These are phyloP conservation scores for Camelus dromedarius DNA, from an alignment of 2,113 vertebrate genomes.

Conservation along the genomic window DNA sequence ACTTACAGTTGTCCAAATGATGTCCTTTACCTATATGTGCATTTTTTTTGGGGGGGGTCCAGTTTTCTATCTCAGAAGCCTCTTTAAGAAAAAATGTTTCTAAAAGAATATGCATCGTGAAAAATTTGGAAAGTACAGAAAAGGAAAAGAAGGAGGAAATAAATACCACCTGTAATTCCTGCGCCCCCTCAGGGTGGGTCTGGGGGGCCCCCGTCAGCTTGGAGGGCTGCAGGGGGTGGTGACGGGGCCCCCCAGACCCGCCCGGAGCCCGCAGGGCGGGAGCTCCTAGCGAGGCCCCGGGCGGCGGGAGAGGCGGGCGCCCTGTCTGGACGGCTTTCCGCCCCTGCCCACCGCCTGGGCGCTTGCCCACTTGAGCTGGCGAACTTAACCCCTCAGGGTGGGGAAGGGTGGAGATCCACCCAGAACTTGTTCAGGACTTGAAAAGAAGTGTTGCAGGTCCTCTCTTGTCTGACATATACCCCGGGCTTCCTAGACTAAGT, in stretches of 20 bases:
- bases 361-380: neutral
- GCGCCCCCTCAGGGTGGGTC: no score
- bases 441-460: neutral
- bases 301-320: neutral
- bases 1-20: neutral
- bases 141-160: neutral
- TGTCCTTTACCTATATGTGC: neutral
- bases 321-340: neutral
- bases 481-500: neutral
- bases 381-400: neutral
- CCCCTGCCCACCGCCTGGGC: neutral
- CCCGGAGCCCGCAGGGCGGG: neutral
- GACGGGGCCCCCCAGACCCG: neutral
- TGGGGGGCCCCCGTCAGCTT: neutral
- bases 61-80: neutral
- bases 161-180: neutral
- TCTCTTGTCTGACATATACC: neutral
- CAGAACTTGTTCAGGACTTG: slow-evolving; percentile 10
- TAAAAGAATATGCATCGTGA: neutral
- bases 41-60: neutral
- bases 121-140: neutral
- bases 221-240: neutral
- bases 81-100: neutral
- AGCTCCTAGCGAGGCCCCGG: neutral
- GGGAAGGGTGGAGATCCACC: neutral